Base-by-base conservation (phyloP, 2,113 vertebrate genomes). In the Sclerurus mexicanus region DNA sequence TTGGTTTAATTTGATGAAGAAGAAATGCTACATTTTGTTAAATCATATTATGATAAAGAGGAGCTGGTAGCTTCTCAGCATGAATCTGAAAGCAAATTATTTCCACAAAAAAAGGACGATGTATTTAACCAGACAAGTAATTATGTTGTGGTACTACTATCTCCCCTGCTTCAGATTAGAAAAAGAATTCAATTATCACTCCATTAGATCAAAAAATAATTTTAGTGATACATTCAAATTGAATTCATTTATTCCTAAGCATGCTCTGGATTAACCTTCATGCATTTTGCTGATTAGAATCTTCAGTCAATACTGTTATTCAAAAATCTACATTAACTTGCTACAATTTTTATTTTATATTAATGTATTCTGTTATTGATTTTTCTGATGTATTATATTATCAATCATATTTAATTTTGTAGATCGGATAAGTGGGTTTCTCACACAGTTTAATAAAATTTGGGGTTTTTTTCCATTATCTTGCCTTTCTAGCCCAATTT, bases 11-110 rank as follows among this genome's bases (percentile, higher is more conserved):
- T 97, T 98, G 96, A 98, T 97, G 89, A 93, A 97, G 96, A 97
- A 98, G 85, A 89, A 96, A 97, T 95, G 92, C 83, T 97, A 97
- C 95, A 94, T 97, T 97, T 97, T 97, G 94, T 96, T 98, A 97
- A 98, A 98, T 97, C 96, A 96, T 97, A 97, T 98, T 98, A 98
- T 97, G 96, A 98, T 97, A 97, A 98, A 98, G 95, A 98, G 95
- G 95, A 97, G 63, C 91, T 96, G 82, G 95, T 97, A 62, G 77
- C 83, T 97, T 98, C 97, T 96, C 97, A 98, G 97, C 97, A 95
- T 97, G 96, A 98, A 97, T 97, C 93, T 95, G 87, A 98, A 98
- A 97, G 97, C 93, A 98, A 98, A 98, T 98, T 97, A 96, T 96
- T 97, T 97, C 85, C 59, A 94, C 96, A 95, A 90, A 90, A 94